Base-by-base conservation (phyloP, 2,888 invertebrate species). In the Elgonia sp. region DNA sequence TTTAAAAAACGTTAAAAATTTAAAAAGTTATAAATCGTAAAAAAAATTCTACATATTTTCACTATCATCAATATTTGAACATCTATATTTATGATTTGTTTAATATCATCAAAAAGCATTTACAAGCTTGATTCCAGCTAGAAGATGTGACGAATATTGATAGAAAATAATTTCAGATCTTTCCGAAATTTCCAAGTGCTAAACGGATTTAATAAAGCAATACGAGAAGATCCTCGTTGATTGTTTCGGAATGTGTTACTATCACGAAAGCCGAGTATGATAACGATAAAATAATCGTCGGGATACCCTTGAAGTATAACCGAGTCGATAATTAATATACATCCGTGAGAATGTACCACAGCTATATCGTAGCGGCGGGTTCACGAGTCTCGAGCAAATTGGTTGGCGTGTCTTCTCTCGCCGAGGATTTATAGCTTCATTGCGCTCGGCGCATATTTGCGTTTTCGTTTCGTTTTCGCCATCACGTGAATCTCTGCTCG, bases 401-500 rank as follows among this genome's bases (percentile, higher is more conserved):
- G 93, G 92, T 88, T 94, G 91, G 93, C 93, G 93, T 92, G 93
- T 92, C 92, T 93, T 93, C 92, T 86, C 91, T 90, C 90, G 84
- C 67, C 86, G 87, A 89, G 92, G 91, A 94, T 94, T 94, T 94
- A 94, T 94, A 92, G 93, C 94, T 94, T 94, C 93, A 94, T 94
- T 92, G 92, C 91, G 89, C 90, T 88, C 89, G 62, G 57, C 88
- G 89, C 91, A 89, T 89, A 91, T 88, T 89, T 90, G 89, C 88
- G 79, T 89, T 88, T 29, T 60, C 87, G 70, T 82, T 81, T 75
- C 70, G 76, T 77, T 85, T 81, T 79, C 82, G 55, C 37, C 62
- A 40, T 81, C 87, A 84, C 80, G 80, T 69, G 69, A 84, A 80
- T 72, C 46, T 39, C n/a, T 16, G 42, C n/a, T 42, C 12, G 39